Base-by-base conservation (phyloP, 2,113 vertebrate species). In the Eurystomus gularis region DNA sequence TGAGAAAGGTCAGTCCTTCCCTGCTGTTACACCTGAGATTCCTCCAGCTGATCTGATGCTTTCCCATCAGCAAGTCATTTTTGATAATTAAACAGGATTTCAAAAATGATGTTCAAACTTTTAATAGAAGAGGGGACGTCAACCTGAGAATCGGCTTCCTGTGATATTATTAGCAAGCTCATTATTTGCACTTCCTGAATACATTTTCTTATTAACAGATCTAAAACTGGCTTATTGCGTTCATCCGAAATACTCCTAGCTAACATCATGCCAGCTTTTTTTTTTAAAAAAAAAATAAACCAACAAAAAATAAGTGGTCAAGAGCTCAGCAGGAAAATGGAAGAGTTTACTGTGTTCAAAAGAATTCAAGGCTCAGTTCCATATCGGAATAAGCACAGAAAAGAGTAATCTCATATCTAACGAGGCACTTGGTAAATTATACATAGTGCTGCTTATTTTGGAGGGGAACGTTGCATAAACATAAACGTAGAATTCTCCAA, bases 181-280 rank as follows among this genome's bases (percentile, higher is more conserved):
- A 52, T 96, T 72, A 88, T 79, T 94, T 88, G 28, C 35, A 57
- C 24, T 92, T 93, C 92, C 92, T 86, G 88, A 90, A 68, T 21
- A 37, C 21, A 90, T 91, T 95, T 93, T 60, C 94, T 51, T 26
- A 9, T 26, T 70, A 44, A 9, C 44, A 70, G 81, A 37, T 57
- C 86, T 65, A 57, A 90, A 97, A 39, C 12, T 5, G 23, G 51
- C 71, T 83, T 33, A 3, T 29, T 65, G 13, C 51, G 28, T 39
- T 60, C 69, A 71, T 48, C 42, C 86, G 78, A n/a, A 79, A 62
- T 17, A 51, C 40, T 66, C 3, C 2, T 3, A 37, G 72, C 55
- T 44, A 51, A 52, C 11, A 39, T 31, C 49, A n/a, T 60, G 37
- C 17, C 66, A 78, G 69, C 33, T n/a, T 44, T 26, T 11, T n/a